Conservation (phyloP, 2,113 vertebrate species). For the Sorex fumeus region DNA sequence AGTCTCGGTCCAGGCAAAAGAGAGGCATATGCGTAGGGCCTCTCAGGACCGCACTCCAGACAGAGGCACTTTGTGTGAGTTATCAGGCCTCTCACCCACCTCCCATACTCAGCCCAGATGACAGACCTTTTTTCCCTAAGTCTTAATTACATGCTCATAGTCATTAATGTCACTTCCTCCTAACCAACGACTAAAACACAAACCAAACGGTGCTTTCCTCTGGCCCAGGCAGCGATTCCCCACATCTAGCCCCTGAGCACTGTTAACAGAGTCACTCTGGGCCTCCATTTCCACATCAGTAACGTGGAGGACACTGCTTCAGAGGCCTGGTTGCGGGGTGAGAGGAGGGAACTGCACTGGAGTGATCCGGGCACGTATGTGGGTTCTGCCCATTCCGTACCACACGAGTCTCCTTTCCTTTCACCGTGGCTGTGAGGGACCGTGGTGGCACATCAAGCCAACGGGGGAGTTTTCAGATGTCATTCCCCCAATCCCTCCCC, state of each 20-base stretch:
- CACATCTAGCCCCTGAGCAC: not conserved
- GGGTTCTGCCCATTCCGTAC: not conserved
- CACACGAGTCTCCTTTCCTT: conserved; percentile 2
- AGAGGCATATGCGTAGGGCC: not conserved
- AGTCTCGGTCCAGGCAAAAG: not conserved
- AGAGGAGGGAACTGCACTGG: not conserved
- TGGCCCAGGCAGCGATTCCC: conserved; percentile 33
- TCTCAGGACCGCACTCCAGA: not conserved
- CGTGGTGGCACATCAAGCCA: not conserved
- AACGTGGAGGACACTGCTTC: not conserved
- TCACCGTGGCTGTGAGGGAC: not conserved
- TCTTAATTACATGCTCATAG: conserved; percentile 40
- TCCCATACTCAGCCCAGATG: not conserved
- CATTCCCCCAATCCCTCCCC: too few species aligned
- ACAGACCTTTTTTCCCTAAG: not conserved
- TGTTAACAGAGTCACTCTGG: not conserved
- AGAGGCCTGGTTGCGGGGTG: not conserved
- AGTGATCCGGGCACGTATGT: conserved; percentile 2
- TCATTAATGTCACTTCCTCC: conserved; percentile 62
- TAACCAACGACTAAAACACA: conserved; percentile 1
- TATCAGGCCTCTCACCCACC: not conserved
- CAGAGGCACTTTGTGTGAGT: not conserved
- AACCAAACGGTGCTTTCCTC: conserved; percentile 57
- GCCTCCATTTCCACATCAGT: conserved; percentile 32
- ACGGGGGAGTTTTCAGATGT: not conserved